Evolutionary conservation across 2,888 invertebrate genomes (phyloP).

Genomic region (Mesorhabditis spiculigera): DNA sequence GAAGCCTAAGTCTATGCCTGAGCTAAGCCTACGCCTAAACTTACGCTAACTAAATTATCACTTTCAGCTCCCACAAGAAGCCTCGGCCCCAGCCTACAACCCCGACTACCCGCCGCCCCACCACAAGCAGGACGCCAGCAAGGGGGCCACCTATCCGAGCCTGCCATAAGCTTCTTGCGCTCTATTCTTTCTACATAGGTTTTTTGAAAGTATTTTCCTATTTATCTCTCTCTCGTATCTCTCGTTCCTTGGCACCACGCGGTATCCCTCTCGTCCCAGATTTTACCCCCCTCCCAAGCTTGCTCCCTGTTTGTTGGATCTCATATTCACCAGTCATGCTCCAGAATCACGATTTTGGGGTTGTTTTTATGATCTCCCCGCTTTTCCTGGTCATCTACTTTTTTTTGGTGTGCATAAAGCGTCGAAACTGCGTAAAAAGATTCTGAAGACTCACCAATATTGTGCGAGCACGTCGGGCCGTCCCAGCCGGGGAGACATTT

Average conservation of each 20-base stretch:
- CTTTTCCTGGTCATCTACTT: no score
- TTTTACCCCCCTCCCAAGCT: no score
- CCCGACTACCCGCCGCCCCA: constrained; percentile 11
- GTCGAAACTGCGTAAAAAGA: no score
- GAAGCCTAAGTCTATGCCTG: no score
- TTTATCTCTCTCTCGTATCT: not conserved
- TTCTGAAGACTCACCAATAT: constrained; percentile 54
- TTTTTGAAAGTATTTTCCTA: no score
- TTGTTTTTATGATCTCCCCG: no score
- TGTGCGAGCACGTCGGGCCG: constrained; percentile 81
- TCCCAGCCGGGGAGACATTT: constrained; percentile 96
- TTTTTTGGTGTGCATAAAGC: no score
- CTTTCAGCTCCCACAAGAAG: constrained; percentile 6
- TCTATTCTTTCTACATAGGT: no score
- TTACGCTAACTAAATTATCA: not conserved
- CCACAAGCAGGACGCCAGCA: not conserved
- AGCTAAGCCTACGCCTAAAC: not conserved
- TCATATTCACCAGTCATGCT: no score
- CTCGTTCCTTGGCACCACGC: not conserved
- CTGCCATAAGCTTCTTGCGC: not conserved
- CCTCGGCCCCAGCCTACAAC: constrained; percentile 15
- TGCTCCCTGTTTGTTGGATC: no score
- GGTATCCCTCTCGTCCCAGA: no score
- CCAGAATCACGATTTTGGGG: no score
- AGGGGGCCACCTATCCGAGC: not conserved